Conservation (phyloP, 53 echinoderm and acorn worm genomes). For the Astropecten irregularis region DNA sequence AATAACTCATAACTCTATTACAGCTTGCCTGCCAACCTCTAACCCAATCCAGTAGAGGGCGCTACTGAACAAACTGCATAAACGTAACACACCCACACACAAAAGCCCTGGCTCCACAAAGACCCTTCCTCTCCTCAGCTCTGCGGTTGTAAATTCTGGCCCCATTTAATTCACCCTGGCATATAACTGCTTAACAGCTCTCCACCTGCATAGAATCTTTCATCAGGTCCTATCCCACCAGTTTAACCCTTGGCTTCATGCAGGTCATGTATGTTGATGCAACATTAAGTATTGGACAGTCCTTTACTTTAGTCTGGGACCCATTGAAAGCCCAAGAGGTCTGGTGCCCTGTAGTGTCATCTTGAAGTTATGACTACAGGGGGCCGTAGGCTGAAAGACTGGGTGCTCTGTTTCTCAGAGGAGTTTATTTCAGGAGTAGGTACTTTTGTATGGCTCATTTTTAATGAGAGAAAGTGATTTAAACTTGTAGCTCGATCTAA, state of each 20-base stretch:
- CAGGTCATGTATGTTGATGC: slow-evolving; percentile 51
- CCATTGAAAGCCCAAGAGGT: not conserved
- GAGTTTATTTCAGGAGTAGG: no score
- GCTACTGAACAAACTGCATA: not conserved
- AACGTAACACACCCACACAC: no score
- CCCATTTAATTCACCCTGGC: not conserved
- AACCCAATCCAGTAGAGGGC: not conserved
- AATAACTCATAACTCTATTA: no score
- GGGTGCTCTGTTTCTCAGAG: no score
- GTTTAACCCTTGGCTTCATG: slow-evolving; percentile 8
- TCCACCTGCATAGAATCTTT: slow-evolving; percentile 20
- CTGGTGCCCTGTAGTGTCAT: not conserved
- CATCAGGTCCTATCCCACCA: not conserved
- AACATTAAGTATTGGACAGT: slow-evolving; percentile 26
- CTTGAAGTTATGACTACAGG: slow-evolving; percentile 21
- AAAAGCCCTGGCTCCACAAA: no score
- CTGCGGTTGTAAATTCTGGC: not conserved
- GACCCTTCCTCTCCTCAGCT: no score
- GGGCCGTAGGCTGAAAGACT: no score
- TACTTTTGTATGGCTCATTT: no score
- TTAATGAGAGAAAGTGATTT: no score
- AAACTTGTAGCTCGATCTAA: no score
- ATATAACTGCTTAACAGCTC: not conserved
- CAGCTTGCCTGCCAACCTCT: not conserved
- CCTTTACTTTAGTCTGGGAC: not conserved